These are phyloP conservation scores for Synanthedon andrenaeformis DNA, from an alignment of 2,888 invertebrate genomes.

Conservation along the genomic window DNA sequence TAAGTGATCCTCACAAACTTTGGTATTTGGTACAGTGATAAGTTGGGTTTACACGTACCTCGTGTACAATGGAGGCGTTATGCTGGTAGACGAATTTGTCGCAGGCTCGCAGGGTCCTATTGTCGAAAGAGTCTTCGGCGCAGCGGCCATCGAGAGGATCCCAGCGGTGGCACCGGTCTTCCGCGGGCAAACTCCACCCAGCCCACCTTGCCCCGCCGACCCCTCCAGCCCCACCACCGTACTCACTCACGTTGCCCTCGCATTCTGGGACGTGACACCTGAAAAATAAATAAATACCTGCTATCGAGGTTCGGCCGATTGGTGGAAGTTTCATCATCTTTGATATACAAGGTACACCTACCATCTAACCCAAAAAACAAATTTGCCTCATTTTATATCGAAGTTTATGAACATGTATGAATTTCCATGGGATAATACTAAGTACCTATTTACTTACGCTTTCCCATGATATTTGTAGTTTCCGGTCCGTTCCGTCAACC, in stretches of 20 bases:
- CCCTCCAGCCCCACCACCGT: conserved; percentile 4
- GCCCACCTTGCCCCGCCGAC: conserved; percentile 18
- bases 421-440: too few relatives aligned
- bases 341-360: too few relatives aligned
- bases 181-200: conserved; percentile 26
- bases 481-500: too few relatives aligned
- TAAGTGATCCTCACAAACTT: too few relatives aligned
- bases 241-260: conserved; percentile 34
- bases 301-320: too few relatives aligned
- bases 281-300: conserved; percentile 1
- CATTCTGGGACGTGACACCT: conserved; percentile 69
- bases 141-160: conserved; percentile 27
- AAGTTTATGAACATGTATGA: too few relatives aligned
- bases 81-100: conserved; percentile 57
- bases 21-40: too few relatives aligned
- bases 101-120: conserved; percentile 33
- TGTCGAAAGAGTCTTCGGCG: conserved; percentile 37
- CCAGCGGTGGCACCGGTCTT: conserved; percentile 33
- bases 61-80: conserved; percentile 61
- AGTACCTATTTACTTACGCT: too few relatives aligned
- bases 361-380: too few relatives aligned
- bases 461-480: too few relatives aligned
- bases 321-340: too few relatives aligned
- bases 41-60: conserved; percentile 34
- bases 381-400: too few relatives aligned